Conservation (phyloP, 2,888 invertebrate genomes). For the Drosophila buzzatii region DNA sequence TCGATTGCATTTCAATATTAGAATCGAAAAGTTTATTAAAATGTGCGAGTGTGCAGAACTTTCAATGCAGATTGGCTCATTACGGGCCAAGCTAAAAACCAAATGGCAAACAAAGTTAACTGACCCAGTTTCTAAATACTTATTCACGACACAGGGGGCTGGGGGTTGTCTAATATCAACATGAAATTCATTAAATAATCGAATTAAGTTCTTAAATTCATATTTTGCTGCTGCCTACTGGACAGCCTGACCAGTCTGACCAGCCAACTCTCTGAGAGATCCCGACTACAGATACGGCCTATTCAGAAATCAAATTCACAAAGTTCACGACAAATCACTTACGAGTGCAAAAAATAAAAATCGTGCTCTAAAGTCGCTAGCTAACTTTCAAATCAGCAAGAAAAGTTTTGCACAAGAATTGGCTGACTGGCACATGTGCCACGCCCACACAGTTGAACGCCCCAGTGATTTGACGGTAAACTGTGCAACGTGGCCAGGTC, state of each 20-base stretch:
- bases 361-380: conserved; percentile 58
- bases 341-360: conserved; percentile 51
- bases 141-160: no score
- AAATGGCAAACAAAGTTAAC: conserved; percentile 55
- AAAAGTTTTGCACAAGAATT: conserved; percentile 43
- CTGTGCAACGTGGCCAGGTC: conserved; percentile 73
- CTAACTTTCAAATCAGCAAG: conserved; percentile 63
- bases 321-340: conserved; percentile 77
- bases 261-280: conserved; percentile 24
- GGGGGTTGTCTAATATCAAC: no score
- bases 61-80: conserved; percentile 55
- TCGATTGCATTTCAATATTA: conserved; percentile 36
- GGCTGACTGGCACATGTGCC: conserved; percentile 27
- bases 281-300: conserved; percentile 30
- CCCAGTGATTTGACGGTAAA: conserved; percentile 74
- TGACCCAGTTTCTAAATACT: conserved; percentile 60
- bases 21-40: conserved; percentile 61
- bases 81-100: conserved; percentile 21
- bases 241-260: conserved; percentile 26
- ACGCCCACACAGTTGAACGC: conserved; percentile 49
- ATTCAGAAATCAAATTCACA: conserved; percentile 67
- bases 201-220: neutral
- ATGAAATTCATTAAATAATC: neutral
- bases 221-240: neutral
- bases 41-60: conserved; percentile 27